Percentiles rank a stretch among this genome's conserved stretches.
Conservation (phyloP, 2,888 invertebrate species). For the Pachliopta kotzebuea region DNA sequence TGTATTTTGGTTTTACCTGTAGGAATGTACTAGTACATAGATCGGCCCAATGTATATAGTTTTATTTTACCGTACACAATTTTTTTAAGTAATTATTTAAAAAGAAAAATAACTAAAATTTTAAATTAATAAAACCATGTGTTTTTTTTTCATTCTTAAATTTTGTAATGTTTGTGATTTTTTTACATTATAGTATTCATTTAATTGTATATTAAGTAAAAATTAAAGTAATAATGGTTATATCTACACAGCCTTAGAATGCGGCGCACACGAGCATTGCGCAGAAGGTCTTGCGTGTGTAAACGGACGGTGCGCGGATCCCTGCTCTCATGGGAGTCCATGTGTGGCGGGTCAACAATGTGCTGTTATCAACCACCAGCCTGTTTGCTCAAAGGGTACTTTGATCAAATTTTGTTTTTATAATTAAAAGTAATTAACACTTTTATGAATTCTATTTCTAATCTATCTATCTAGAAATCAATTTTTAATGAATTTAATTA, state of each 20-base stretch:
- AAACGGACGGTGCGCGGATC: slow-evolving; percentile 89
- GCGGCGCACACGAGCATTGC: slow-evolving; percentile 90
- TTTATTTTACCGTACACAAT: not conserved
- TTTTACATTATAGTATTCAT: not conserved
- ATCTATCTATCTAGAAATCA: too few relatives aligned
- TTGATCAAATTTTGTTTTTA: not conserved
- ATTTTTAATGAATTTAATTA: too few relatives aligned
- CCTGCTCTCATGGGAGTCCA: slow-evolving; percentile 87
- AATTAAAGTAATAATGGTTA: slow-evolving; percentile 6
- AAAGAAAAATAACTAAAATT: too few relatives aligned
- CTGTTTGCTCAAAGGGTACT: slow-evolving; percentile 89
- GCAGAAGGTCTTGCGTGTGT: slow-evolving; percentile 88
- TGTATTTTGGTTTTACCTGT: not conserved
- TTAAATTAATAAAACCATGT: too few relatives aligned
- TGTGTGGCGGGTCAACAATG: slow-evolving; percentile 89
- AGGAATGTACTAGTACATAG: not conserved
- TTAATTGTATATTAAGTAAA: not conserved
- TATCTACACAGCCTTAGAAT: slow-evolving; percentile 86
- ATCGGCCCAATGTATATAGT: not conserved
- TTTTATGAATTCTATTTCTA: too few relatives aligned
- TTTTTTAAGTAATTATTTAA: not conserved
- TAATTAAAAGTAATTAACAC: not conserved
- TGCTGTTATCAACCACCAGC: slow-evolving; percentile 90
- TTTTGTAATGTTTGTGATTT: not conserved
- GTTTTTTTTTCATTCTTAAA: not conserved